Conservation (phyloP, 1,140 invertebrate genomes). For the Coenobita brevimanus region DNA sequence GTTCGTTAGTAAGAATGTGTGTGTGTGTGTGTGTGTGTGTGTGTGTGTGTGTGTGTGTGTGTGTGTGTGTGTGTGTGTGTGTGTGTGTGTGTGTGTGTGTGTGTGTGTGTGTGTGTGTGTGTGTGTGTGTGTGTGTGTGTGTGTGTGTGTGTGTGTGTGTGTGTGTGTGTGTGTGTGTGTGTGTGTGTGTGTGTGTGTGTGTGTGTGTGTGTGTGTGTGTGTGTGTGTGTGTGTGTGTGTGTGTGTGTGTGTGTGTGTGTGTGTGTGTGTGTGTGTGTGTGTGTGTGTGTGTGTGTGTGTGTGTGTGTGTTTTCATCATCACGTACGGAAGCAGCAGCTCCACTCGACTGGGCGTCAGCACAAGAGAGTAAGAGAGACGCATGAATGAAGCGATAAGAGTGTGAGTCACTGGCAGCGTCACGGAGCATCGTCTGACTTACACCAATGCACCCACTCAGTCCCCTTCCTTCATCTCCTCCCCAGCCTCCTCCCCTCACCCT, state of each 20-base stretch:
- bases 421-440: no score
- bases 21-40: no score
- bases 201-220: constrained; percentile 20
- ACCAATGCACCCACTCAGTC: no score
- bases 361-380: no score
- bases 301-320: not conserved
- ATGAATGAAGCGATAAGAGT: no score
- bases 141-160: constrained; percentile 10
- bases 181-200: constrained; percentile 10
- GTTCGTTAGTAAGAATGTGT: no score
- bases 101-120: not conserved
- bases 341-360: no score
- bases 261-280: constrained; percentile 22
- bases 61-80: constrained; percentile 15
- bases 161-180: constrained; percentile 6
- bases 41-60: not conserved
- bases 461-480: no score
- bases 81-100: not conserved
- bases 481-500: no score
- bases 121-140: not conserved
- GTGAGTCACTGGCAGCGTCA: no score
- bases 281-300: constrained; percentile 7
- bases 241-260: constrained; percentile 22
- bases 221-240: constrained; percentile 13
- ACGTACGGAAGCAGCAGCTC: no score